Conservation (phyloP, 2,797 vertebrate species). For the Gymnocypris eckloni region DNA sequence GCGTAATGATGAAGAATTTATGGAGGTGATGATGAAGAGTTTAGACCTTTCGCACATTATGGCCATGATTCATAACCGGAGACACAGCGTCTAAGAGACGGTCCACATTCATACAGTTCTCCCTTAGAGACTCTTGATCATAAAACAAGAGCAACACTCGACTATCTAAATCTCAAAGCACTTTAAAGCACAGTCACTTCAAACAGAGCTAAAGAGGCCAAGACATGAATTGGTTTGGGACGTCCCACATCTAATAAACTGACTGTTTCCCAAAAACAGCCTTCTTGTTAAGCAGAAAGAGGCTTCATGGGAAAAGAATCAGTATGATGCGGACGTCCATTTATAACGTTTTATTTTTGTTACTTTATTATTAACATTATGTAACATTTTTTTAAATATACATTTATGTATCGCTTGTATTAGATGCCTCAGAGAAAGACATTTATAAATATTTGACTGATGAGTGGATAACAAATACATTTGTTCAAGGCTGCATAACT, state of each 20-base stretch:
- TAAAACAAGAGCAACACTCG: not conserved
- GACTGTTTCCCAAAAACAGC: conserved; percentile 23
- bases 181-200: conserved; percentile 1
- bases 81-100: conserved; percentile 78
- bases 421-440: not conserved
- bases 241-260: conserved; percentile 7
- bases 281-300: not conserved
- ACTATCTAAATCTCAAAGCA: conserved; percentile 15
- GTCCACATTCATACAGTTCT: not conserved
- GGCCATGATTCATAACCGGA: conserved; percentile 87
- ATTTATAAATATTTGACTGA: not conserved
- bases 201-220: not conserved
- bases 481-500: not conserved
- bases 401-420: not conserved
- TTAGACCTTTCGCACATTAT: conserved; percentile 88
- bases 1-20: conserved; percentile 86
- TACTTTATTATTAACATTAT: conserved; percentile 5
- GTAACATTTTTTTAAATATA: not conserved
- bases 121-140: not conserved
- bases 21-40: conserved; percentile 93
- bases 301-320: conserved; percentile 19
- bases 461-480: not conserved
- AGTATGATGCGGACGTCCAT: not conserved
- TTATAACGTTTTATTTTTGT: conserved; percentile 1
- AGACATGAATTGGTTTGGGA: conserved; percentile 2